Base-by-base conservation (phyloP, 2,113 vertebrate species). In the Takifugu flavidus region DNA sequence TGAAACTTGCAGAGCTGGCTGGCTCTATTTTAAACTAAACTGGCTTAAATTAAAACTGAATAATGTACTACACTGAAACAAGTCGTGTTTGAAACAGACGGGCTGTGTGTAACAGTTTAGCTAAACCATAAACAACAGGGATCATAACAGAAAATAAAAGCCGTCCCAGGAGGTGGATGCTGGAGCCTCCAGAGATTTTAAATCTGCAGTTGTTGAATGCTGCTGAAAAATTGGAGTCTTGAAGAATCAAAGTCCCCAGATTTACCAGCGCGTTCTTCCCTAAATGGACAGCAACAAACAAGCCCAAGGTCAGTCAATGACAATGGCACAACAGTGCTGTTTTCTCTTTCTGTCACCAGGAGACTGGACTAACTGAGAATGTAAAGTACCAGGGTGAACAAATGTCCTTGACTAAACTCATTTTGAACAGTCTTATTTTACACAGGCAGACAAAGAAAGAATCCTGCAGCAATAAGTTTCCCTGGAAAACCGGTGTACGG, bases 221-320 rank as follows among this genome's bases (percentile, higher is more conserved):
- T 27, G 2, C 66, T 39, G 45, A 62, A 72, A 72, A 49, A 43
- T n/a, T 26, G 43, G 56, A 64, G 65, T 45, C 46, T 27, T 60
- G 25, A 3, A 68, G 59, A 79, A 68, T 71, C 65, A 60, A 71
- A 73, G 74, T 67, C 73, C 31, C 65, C 54, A 26, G 51, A 62
- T 77, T 58, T 62, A 49, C 3, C 25, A 62, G 53, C 39, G 12
- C 49, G 62, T 75, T 72, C 63, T 68, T 63, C 58, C 53, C 52
- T 47, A 64, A 49, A 78, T 53, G 68, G 79, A 70, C 62, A 59
- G 69, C 62, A 61, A 67, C 59, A 74, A 77, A 78, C 53, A 74
- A 72, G 78, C 50, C 58, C 77, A 82, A 82, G 77, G 77, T 80
- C 72, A 6, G 58, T 73, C 60, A 63, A 69, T 82, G 62, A 57